Evolutionary conservation across 2,113 vertebrate genomes (phyloP).

Genomic region (Bos taurus): DNA sequence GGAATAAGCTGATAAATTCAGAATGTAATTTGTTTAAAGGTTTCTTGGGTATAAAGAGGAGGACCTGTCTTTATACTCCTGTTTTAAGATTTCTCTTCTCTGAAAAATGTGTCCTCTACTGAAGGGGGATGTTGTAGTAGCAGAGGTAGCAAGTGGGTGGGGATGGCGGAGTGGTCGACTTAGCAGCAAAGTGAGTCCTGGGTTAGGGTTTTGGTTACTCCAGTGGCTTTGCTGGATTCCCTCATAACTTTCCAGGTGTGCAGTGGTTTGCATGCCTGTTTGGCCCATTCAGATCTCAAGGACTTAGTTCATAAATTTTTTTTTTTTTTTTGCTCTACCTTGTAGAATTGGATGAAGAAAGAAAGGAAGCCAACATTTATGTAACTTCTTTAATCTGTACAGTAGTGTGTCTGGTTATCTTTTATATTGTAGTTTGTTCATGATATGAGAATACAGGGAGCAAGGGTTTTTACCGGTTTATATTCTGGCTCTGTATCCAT

Average conservation of each 20-base stretch:
- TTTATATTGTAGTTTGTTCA: background rate
- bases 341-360: background rate
- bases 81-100: background rate
- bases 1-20: conserved; percentile 22
- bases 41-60: background rate
- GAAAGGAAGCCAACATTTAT: background rate
- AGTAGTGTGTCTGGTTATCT: background rate
- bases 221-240: background rate
- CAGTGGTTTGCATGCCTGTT: background rate
- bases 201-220: background rate
- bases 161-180: background rate
- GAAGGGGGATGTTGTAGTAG: rapidly evolving
- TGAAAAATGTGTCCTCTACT: background rate
- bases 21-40: background rate
- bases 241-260: background rate
- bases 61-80: background rate
- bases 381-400: background rate
- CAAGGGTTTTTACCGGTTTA: background rate
- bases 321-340: background rate
- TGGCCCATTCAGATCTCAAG: background rate
- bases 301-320: background rate
- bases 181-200: background rate
- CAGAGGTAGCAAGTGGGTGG: background rate
- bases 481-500: background rate
- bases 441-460: background rate